Percentiles rank a stretch among this genome's conserved stretches.
Evolutionary conservation across 2,113 vertebrate species (phyloP).

Genomic region (Fukomys damarensis): DNA sequence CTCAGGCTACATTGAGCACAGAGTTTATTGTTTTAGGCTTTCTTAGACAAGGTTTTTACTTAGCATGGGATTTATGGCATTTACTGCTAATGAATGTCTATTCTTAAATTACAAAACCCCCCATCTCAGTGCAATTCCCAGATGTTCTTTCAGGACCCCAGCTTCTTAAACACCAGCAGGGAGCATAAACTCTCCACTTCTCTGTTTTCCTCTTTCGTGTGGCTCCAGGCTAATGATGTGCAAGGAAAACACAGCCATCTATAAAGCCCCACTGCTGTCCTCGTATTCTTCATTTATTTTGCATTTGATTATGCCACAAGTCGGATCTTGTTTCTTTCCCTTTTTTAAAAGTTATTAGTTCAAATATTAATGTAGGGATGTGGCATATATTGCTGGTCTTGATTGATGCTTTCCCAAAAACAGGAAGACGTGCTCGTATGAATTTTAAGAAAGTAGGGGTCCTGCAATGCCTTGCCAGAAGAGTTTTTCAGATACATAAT

Average conservation of each 20-base stretch:
- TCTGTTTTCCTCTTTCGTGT: slow-evolving; percentile 96
- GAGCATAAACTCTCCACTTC: slow-evolving; percentile 94
- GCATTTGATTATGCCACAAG: slow-evolving; percentile 98
- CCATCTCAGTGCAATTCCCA: slow-evolving; percentile 92
- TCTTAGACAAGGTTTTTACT: slow-evolving; percentile 98
- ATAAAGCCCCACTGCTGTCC: slow-evolving; percentile 93
- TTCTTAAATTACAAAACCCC: slow-evolving; percentile 96
- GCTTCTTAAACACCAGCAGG: slow-evolving; percentile 95
- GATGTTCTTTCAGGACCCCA: slow-evolving; percentile 93
- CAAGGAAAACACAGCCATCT: slow-evolving; percentile 94
- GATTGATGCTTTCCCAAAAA: slow-evolving; percentile 99
- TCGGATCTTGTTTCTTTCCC: slow-evolving; percentile 96
- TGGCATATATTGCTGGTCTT: slow-evolving; percentile 96
- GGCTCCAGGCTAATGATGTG: slow-evolving; percentile 97
- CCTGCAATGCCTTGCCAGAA: slow-evolving; percentile 96
- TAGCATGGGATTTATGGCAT: slow-evolving; percentile 98
- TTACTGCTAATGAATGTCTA: slow-evolving; percentile 97
- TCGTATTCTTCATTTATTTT: slow-evolving; percentile 99
- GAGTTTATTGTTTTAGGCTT: slow-evolving; percentile 99
- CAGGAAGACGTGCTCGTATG: slow-evolving; percentile 96
- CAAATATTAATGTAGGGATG: slow-evolving; percentile 99
- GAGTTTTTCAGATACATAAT: slow-evolving; percentile 99
- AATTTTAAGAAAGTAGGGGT: slow-evolving; percentile 98
- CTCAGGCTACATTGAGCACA: slow-evolving; percentile 90
- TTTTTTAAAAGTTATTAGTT: slow-evolving; percentile 99